These are phyloP conservation scores for Nomia melanderi DNA, from an alignment of 1,140 invertebrate genomes.

Conservation along the genomic window DNA sequence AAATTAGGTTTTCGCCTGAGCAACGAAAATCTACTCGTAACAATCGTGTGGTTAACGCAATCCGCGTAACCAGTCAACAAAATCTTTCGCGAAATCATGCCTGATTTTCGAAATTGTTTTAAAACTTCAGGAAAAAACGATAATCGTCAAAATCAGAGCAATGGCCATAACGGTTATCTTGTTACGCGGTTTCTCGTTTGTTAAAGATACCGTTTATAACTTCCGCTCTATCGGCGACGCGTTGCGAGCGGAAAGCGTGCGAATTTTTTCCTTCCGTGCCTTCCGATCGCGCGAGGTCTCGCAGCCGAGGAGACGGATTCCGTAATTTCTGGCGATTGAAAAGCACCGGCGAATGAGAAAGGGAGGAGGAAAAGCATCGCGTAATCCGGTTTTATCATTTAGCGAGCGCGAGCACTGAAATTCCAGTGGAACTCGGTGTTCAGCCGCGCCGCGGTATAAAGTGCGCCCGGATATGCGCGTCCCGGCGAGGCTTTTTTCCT, in stretches of 20 bases:
- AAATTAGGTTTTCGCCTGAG: too few species aligned
- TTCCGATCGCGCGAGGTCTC: neutral
- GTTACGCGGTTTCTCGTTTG: too few species aligned
- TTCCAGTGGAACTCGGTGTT: slow-evolving; percentile 40
- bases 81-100: too few species aligned
- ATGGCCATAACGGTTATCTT: too few species aligned
- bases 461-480: slow-evolving; percentile 17
- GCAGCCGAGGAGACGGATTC: slow-evolving; percentile 10
- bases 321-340: slow-evolving; percentile 50
- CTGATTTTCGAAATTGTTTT: too few species aligned
- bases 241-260: neutral
- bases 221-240: neutral
- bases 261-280: neutral
- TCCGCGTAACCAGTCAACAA: too few species aligned
- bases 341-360: slow-evolving; percentile 13
- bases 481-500: neutral
- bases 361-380: slow-evolving; percentile 7
- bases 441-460: slow-evolving; percentile 24
- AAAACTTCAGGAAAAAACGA: too few species aligned
- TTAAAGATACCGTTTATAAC: neutral
- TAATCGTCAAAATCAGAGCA: too few species aligned
- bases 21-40: too few species aligned
- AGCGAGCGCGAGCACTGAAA: slow-evolving; percentile 23
- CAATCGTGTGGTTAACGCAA: too few species aligned
- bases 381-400: slow-evolving; percentile 57